Evolutionary conservation across 2,888 invertebrate species (phyloP).

Genomic region (Tiliacea aurago): DNA sequence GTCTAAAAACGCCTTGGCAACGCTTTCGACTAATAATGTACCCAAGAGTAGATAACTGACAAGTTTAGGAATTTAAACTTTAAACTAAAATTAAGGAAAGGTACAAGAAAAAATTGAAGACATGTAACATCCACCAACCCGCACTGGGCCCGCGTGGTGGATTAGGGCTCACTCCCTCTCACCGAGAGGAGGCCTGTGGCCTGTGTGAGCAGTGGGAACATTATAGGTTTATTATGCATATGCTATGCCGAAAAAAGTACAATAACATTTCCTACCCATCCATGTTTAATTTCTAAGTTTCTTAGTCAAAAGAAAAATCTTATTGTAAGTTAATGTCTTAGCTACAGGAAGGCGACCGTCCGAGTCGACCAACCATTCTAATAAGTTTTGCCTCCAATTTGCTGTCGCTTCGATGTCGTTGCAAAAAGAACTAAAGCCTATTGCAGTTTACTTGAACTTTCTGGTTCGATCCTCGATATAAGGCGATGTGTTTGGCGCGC

Average conservation of each 20-base stretch:
- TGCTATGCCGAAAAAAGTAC: too few species aligned
- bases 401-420: neutral
- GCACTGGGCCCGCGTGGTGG: too few species aligned
- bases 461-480: neutral
- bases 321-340: neutral
- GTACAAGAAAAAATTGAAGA: too few species aligned
- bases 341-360: too few species aligned
- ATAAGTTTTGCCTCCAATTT: constrained; percentile 1
- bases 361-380: neutral
- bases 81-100: neutral
- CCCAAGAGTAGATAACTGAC: neutral
- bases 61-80: neutral
- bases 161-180: too few species aligned
- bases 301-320: neutral
- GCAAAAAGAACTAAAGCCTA: neutral
- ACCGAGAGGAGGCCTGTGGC: too few species aligned
- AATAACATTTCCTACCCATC: neutral
- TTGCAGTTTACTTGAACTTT: constrained; percentile 1
- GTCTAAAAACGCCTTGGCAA: too few species aligned
- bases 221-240: too few species aligned
- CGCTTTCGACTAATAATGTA: too few species aligned
- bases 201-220: too few species aligned
- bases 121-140: too few species aligned
- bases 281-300: too few species aligned
- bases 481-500: neutral